Conservation (phyloP, 2,113 vertebrate species). For the Alouatta palliata region DNA sequence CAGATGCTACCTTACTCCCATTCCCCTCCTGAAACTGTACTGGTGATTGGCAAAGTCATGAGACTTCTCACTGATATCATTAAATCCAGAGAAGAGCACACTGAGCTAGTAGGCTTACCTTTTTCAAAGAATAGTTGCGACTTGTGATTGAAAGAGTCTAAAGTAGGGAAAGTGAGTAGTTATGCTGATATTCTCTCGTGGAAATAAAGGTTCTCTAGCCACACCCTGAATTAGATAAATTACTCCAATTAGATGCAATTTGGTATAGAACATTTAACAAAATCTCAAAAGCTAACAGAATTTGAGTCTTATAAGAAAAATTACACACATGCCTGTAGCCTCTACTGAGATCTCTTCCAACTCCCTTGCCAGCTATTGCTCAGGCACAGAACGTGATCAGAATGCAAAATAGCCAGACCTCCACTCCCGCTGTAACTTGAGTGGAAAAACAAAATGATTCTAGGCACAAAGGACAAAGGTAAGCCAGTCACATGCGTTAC, state of each 20-base stretch:
- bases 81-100: not conserved
- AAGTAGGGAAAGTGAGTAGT: not conserved
- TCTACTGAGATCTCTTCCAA: not conserved
- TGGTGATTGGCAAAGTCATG: not conserved
- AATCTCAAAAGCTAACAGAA: not conserved
- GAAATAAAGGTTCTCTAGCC: not conserved
- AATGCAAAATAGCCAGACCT: not conserved
- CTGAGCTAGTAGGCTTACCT: not conserved
- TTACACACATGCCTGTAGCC: not conserved
- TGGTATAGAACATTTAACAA: not conserved
- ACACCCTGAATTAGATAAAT: not conserved
- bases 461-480: not conserved
- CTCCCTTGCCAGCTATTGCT: not conserved
- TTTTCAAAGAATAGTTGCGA: conserved; percentile 16
- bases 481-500: not conserved
- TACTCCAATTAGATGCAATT: not conserved
- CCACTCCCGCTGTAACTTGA: not conserved
- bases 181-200: not conserved
- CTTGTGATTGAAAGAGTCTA: not conserved
- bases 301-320: not conserved
- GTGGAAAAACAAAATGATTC: not conserved
- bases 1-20: not conserved
- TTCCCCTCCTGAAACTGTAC: not conserved
- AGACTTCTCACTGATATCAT: not conserved
- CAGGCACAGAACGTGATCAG: not conserved